Base-by-base conservation (phyloP, 2,888 invertebrate genomes). In the Phlogophora meticulosa region DNA sequence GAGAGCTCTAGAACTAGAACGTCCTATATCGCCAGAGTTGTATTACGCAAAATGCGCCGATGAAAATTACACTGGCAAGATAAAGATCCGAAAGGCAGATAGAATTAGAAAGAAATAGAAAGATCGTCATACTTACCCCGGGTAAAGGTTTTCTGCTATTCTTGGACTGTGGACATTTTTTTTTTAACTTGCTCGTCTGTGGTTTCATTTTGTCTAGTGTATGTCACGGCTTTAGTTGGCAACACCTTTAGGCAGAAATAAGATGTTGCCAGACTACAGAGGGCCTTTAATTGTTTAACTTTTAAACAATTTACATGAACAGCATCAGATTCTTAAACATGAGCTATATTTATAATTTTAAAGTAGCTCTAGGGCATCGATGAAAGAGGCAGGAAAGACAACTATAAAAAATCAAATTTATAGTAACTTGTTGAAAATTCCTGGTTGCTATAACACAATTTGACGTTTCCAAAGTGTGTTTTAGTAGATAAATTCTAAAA, bases 61-160 rank as follows among this genome's bases (percentile, higher is more conserved):
- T 64, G 93, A 92, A 71, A 83, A 75, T 7, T 93, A 90, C 56
- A 90, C 89, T 0, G 94, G 94, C 0, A 89, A 78, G 57, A 94
- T 94, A 20, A 91, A 82, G 65, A 85, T 94, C 0, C 87, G 80
- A 9, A 89, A 87, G 4, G 10, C 20, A 86, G 78, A 66, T 80
- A 84, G 36, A 7, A 15, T 3, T 13, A n/a, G 24, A 9, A 46
- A 9, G n/a, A 46, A 13, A n/a, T 40, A 46, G 20, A 1, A 7
- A 2, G 3, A 11, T 4, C 9, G 4, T 11, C 10, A 13, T 4
- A 28, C 17, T 22, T 17, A 43, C 13, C 3, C 2, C 4, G n/a
- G 0, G 17, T 13, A 11, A 22, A 36, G 20, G 13, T 20, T 13
- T 46, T 17, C n/a, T 13, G 1, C 9, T 7, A 4, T 20, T 45